phyloP scores from a whole-genome alignment of 64 coral and sea anemone genomes.

The Pachyseris speciosa region DNA sequence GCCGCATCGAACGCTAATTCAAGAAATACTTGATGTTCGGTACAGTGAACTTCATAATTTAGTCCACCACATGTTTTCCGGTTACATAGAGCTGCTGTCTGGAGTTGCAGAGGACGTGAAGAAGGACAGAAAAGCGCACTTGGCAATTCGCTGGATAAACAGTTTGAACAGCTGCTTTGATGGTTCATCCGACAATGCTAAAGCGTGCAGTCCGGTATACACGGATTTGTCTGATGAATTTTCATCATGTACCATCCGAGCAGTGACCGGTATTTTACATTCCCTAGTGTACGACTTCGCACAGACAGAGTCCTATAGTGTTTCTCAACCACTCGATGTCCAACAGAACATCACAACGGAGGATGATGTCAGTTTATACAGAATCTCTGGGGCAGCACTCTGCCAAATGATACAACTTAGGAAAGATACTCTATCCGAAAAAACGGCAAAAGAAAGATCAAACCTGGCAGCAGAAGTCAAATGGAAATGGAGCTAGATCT shows the following conservation, averaged over 20 bases:
- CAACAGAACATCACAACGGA: neutral
- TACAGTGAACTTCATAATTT: neutral
- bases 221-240: neutral
- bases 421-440: neutral
- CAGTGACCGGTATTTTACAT: neutral
- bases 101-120: neutral
- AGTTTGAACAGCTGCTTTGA: neutral
- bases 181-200: neutral
- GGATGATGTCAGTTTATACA: neutral
- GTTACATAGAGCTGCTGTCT: neutral
- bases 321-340: neutral
- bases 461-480: neutral
- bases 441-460: neutral
- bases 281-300: constrained; percentile 8
- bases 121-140: neutral
- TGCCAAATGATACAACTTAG: neutral
- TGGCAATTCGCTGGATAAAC: too few species aligned
- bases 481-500: neutral
- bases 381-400: neutral
- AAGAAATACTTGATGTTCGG: neutral
- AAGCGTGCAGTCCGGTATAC: neutral
- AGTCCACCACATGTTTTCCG: neutral
- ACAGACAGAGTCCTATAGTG: neutral
- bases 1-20: neutral
- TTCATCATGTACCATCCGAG: neutral